Conservation (phyloP, 2,113 vertebrate species). For the Murina feae region DNA sequence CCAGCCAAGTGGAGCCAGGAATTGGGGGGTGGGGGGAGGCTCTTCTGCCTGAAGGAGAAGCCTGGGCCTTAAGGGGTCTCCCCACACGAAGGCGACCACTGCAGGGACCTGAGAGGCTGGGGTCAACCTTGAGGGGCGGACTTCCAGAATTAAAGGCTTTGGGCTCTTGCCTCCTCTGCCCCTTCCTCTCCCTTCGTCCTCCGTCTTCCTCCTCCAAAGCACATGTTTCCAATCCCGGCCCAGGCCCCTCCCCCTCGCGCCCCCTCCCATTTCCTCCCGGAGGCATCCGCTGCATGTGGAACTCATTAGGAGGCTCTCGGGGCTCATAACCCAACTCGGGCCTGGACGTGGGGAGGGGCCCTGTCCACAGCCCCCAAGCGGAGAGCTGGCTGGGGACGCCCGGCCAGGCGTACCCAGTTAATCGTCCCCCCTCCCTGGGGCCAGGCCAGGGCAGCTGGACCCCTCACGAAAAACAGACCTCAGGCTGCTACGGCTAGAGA, state of each 20-base stretch:
- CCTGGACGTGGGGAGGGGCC: background rate
- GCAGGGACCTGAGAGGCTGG: background rate
- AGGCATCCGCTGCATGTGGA: slow-evolving; percentile 59
- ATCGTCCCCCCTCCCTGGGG: background rate
- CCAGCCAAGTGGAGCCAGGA: background rate
- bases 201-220: slow-evolving; percentile 17
- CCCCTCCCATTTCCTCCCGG: slow-evolving; percentile 65
- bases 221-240: slow-evolving; percentile 64
- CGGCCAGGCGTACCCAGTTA: background rate
- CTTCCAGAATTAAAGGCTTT: background rate
- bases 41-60: background rate
- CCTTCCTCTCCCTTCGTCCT: background rate
- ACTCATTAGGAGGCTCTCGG: slow-evolving; percentile 66
- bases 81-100: background rate
- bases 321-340: slow-evolving; percentile 58
- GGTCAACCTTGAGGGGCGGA: background rate
- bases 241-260: slow-evolving; percentile 21
- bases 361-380: background rate
- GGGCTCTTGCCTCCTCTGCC: background rate
- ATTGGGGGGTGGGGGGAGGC: background rate
- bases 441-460: background rate
- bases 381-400: background rate
- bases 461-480: background rate
- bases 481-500: background rate
- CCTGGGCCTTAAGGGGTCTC: background rate